Evolutionary conservation across 2,113 vertebrate genomes (phyloP), one percentile per base, ranked within the genome.

Genomic region (Takifugu bimaculatus): DNA sequence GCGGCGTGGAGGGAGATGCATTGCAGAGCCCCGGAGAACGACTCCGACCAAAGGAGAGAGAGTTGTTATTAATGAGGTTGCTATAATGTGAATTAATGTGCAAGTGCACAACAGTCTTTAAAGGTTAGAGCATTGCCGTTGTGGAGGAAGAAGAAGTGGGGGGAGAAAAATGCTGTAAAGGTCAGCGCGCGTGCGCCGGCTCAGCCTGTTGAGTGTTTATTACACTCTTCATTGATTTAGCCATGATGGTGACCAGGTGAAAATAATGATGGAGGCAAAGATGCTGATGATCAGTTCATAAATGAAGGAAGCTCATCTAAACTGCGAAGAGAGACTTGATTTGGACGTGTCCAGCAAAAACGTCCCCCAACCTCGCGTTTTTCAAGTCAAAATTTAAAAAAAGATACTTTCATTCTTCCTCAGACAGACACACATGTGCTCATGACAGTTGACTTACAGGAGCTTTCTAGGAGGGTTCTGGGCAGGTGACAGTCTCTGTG

Each of bases 401-500:
- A 3, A 5, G 6, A 9, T 9, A 15, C 26, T 28, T 29, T 63
- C 32, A 68, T 11, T 1, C 14, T 44, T 20, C 35, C 1, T 39
- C n/a, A 64, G 28, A 65, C 28, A 26, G 6, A 63, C 5, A 42
- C 28, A 10, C 26, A 64, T 11, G 2, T 20, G 42, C 7, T 13
- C 13, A 4, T 15, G 49, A 35, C 64, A 9, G 54, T 27, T 29
- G 39, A 93, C 94, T 95, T 91, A 98, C 95, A 57, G 79, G 92
- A 94, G 74, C 90, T 89, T 82, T 84, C 90, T 82, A 98, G 79
- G 74, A 99, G 88, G 74, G 92, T 90, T 85, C 86, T 91, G 70
- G 91, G 88, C 79, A 99, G 84, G 73, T 94, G 87, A 77, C 95
- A 96, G 74, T 96, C 91, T 50, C 60, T 71, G 72, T 91, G 74